Conservation (phyloP, 2,797 vertebrate genomes). For the Danio aesculapii region DNA sequence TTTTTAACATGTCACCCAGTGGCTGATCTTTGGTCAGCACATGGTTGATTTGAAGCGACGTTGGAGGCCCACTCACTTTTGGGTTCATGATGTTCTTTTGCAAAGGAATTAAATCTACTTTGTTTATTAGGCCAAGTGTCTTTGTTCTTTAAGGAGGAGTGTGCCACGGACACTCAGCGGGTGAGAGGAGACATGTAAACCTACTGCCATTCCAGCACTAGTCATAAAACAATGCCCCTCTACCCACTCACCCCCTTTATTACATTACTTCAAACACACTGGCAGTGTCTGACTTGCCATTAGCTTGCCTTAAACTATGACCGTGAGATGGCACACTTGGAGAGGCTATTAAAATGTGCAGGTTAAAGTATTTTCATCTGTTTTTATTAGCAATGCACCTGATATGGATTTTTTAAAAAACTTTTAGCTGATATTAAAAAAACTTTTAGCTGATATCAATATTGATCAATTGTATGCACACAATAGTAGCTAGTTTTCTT, state of each 20-base stretch:
- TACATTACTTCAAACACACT: slow-evolving; percentile 40
- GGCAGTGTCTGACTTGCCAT: slow-evolving; percentile 10
- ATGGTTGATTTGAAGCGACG: not conserved
- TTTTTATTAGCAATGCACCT: not conserved
- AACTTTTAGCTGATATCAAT: no score
- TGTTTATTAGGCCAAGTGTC: not conserved
- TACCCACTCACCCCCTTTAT: slow-evolving; percentile 21
- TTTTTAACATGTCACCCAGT: not conserved
- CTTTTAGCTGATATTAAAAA: no score
- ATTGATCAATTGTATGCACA: no score
- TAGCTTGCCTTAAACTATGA: slow-evolving; percentile 1
- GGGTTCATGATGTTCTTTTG: not conserved
- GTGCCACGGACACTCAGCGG: slow-evolving; percentile 4
- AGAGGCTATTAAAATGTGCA: not conserved
- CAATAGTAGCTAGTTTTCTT: no score
- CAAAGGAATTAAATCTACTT: not conserved
- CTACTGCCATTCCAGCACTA: slow-evolving; percentile 37
- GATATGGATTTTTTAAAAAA: no score
- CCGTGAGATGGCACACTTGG: not conserved
- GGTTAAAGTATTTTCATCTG: not conserved
- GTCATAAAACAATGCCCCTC: slow-evolving; percentile 47
- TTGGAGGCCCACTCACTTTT: not conserved
- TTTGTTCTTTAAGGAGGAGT: slow-evolving; percentile 37
- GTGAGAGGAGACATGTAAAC: slow-evolving; percentile 39
- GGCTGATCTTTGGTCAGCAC: slow-evolving; percentile 1